phyloP scores from a whole-genome alignment of 2,113 vertebrate genomes.

The Psettodes erumei region DNA sequence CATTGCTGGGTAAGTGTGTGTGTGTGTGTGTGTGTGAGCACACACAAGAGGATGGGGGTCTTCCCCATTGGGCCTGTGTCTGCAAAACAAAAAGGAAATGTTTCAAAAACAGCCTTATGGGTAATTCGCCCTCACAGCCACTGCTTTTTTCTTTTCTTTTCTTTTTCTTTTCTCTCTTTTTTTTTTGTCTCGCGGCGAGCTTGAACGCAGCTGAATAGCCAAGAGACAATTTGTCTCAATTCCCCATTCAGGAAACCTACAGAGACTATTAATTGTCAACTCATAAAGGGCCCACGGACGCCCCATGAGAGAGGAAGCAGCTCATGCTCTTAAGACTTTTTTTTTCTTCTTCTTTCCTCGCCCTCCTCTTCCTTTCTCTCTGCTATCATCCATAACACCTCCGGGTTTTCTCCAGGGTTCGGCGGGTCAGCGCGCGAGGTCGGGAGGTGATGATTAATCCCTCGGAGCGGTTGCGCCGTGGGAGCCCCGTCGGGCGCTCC shows the following conservation, averaged over 20 bases:
- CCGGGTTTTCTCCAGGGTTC: constrained; percentile 62
- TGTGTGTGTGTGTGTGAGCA: constrained; percentile 20
- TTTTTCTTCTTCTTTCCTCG: constrained; percentile 40
- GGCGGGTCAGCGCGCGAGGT: constrained; percentile 64
- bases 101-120: constrained; percentile 74
- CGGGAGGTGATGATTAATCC: constrained; percentile 78
- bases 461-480: constrained; percentile 70
- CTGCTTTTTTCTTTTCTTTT: constrained; percentile 49
- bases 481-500: constrained; percentile 64
- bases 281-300: constrained; percentile 72
- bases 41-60: constrained; percentile 19
- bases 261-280: constrained; percentile 80
- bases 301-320: constrained; percentile 65
- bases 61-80: constrained; percentile 52
- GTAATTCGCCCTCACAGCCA: constrained; percentile 66
- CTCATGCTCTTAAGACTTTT: constrained; percentile 46
- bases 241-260: constrained; percentile 76
- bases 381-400: constrained; percentile 68
- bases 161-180: constrained; percentile 6
- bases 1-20: constrained; percentile 30
- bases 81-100: constrained; percentile 70
- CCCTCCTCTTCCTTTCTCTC: constrained; percentile 45
- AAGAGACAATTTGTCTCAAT: constrained; percentile 80
- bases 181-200: constrained; percentile 76
- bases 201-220: constrained; percentile 79